Conservation (phyloP, 2,888 invertebrate species). For the Argyresthia albistria region DNA sequence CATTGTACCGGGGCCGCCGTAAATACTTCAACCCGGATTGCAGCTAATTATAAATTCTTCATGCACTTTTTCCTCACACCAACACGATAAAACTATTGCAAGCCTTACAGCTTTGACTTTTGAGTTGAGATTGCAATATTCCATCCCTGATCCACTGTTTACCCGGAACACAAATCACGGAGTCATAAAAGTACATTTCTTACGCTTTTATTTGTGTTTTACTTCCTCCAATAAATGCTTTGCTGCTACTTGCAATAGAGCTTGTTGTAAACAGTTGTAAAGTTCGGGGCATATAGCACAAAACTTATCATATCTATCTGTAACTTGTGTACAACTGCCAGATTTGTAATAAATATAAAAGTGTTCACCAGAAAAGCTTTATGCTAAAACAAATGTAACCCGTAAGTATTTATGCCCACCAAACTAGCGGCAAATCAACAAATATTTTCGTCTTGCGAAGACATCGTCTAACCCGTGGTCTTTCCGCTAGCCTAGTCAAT, state of each 20-base stretch:
- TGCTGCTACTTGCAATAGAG: slow-evolving; percentile 13
- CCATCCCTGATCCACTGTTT: slow-evolving; percentile 20
- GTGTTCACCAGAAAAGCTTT: too few species aligned
- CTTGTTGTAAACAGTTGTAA: slow-evolving; percentile 4
- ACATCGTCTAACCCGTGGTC: too few species aligned
- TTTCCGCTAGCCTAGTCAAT: too few species aligned
- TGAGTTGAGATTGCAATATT: background rate
- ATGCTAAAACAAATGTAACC: too few species aligned
- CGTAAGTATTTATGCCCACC: too few species aligned
- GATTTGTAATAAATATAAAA: too few species aligned
- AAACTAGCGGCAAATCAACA: too few species aligned
- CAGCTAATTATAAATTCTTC: slow-evolving; percentile 17
- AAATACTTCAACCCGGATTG: slow-evolving; percentile 11
- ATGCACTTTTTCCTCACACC: background rate
- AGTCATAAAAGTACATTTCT: slow-evolving; percentile 48
- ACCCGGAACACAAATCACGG: slow-evolving; percentile 48
- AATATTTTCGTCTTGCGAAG: too few species aligned
- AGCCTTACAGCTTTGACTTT: background rate
- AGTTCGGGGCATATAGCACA: background rate
- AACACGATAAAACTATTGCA: background rate
- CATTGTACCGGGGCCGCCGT: background rate
- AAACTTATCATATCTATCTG: background rate
- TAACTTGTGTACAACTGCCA: too few species aligned
- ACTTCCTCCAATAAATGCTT: slow-evolving; percentile 49
- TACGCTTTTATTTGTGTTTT: slow-evolving; percentile 21